phyloP scores from a whole-genome alignment of 2,888 invertebrate species.

The Quadriops clusia region DNA sequence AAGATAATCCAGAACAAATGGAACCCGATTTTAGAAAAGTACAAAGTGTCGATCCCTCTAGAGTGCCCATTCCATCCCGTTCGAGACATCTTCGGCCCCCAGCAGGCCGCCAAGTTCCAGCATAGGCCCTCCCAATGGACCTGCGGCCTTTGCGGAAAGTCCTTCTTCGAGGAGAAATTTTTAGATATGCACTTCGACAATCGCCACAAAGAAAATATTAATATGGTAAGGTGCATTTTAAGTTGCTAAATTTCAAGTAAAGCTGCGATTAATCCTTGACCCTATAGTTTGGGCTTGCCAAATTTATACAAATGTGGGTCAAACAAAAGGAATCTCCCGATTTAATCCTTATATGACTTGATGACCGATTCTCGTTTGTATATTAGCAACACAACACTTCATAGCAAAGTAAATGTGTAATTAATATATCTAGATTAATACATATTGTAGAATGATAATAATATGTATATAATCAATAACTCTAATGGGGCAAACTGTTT shows the following conservation, averaged over 20 bases:
- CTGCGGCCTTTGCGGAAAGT: constrained; percentile 82
- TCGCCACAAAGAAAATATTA: constrained; percentile 73
- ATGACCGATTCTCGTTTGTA: too few relatives aligned
- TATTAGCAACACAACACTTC: too few relatives aligned
- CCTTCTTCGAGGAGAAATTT: constrained; percentile 79
- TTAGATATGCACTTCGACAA: constrained; percentile 83
- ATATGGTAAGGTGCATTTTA: constrained; percentile 47
- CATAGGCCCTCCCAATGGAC: constrained; percentile 83
- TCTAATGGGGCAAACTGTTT: too few relatives aligned
- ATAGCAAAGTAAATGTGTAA: not conserved
- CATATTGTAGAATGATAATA: too few relatives aligned
- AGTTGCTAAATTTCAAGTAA: too few relatives aligned
- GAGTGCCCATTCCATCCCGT: constrained; percentile 85
- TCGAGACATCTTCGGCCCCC: constrained; percentile 78
- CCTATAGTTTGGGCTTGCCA: too few relatives aligned
- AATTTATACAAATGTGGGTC: too few relatives aligned
- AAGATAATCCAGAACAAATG: constrained; percentile 85
- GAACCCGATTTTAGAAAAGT: constrained; percentile 79
- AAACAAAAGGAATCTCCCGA: too few relatives aligned
- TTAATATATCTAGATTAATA: constrained; percentile 1
- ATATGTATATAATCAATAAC: too few relatives aligned
- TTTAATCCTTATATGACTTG: too few relatives aligned
- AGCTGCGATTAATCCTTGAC: too few relatives aligned
- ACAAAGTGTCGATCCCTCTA: constrained; percentile 73
- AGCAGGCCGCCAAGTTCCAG: constrained; percentile 74